Conservation (phyloP, 2,797 vertebrate genomes). For the Discoglossus pictus region DNA sequence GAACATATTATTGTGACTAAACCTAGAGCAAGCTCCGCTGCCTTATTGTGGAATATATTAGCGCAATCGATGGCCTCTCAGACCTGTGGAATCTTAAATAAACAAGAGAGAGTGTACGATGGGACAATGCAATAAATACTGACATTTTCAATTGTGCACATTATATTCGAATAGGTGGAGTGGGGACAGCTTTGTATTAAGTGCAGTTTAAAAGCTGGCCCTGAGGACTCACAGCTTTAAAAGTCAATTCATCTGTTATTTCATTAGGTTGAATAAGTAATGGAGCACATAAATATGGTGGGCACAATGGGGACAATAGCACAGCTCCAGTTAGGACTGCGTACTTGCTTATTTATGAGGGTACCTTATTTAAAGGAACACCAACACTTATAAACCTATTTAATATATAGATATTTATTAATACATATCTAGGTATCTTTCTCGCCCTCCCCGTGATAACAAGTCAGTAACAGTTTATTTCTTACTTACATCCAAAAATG, state of each 20-base stretch:
- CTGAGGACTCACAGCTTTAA: slow-evolving; percentile 39
- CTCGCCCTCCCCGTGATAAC: too few relatives aligned
- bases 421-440: too few relatives aligned
- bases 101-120: slow-evolving; percentile 21
- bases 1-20: too few relatives aligned
- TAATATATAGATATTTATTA: too few relatives aligned
- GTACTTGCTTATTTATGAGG: background rate
- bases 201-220: slow-evolving; percentile 37
- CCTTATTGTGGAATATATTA: slow-evolving; percentile 33
- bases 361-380: slow-evolving; percentile 10
- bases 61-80: slow-evolving; percentile 31
- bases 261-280: slow-evolving; percentile 49
- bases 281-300: slow-evolving; percentile 47
- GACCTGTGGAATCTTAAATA: slow-evolving; percentile 28
- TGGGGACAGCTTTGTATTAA: slow-evolving; percentile 43
- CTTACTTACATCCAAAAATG: too few relatives aligned
- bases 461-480: too few relatives aligned
- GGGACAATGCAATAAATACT: slow-evolving; percentile 47
- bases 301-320: slow-evolving; percentile 5
- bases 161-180: slow-evolving; percentile 39
- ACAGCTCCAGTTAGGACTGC: slow-evolving; percentile 7
- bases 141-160: slow-evolving; percentile 48
- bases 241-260: slow-evolving; percentile 50
- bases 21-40: too few relatives aligned
- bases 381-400: too few relatives aligned